Conservation (phyloP, 1,140 invertebrate genomes). For the Andrena cerasifolii region DNA sequence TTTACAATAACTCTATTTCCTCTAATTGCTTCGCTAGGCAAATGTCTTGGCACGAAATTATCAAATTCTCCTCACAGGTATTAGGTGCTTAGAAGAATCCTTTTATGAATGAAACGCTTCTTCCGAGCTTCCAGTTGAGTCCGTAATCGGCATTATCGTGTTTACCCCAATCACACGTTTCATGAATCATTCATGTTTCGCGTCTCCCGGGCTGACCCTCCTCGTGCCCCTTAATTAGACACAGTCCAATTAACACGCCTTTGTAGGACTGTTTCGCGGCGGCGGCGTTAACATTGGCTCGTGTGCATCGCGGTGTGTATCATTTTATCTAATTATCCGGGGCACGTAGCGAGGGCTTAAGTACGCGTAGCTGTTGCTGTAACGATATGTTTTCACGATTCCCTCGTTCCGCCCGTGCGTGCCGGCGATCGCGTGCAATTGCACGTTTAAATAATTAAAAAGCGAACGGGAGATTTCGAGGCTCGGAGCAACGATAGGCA, state of each 20-base stretch:
- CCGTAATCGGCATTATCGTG: no score
- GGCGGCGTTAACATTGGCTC: slow-evolving; percentile 12
- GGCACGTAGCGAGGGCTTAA: slow-evolving; percentile 14
- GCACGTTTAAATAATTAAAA: slow-evolving; percentile 48
- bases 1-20: no score
- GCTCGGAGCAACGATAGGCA: not conserved
- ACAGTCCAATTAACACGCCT: slow-evolving; percentile 49
- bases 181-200: no score
- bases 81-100: no score
- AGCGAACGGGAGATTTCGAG: slow-evolving; percentile 10
- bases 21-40: no score
- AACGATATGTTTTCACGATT: slow-evolving; percentile 47
- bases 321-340: slow-evolving; percentile 49
- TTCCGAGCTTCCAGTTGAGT: no score
- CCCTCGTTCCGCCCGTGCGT: slow-evolving; percentile 21
- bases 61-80: no score
- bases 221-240: slow-evolving; percentile 39
- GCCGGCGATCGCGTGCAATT: slow-evolving; percentile 32
- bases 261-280: not conserved
- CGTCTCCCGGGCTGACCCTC: not conserved
- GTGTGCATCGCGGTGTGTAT: slow-evolving; percentile 8
- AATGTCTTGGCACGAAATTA: no score
- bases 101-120: no score
- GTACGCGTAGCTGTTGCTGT: slow-evolving; percentile 16
- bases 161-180: no score